Evolutionary conservation across 2,888 invertebrate species (phyloP), one percentile per base, ranked within the genome.

Genomic region (Metopia argyrocephala): DNA sequence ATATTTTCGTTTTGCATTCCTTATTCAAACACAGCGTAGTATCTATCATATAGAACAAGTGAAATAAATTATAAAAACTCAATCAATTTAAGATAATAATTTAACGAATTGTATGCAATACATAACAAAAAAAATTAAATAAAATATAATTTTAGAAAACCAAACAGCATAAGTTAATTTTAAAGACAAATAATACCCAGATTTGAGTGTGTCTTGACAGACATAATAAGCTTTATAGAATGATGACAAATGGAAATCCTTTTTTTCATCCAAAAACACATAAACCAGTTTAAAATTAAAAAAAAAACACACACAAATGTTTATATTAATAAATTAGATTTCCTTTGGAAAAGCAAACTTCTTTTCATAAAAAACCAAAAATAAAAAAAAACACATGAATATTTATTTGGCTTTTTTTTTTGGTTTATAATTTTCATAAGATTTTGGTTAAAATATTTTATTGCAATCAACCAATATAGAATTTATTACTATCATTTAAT

Each of bases 161-260:
- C 56, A 54, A 25, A 18, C 45, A 46, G 23, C 25, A 50, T 25
- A 57, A 69, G 5, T 38, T 38, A 38, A 52, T 48, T 59, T 50
- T 38, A 54, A 66, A 66, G 20, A 56, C 27, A 59, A 57, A 70
- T 18, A 69, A n/a, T 70, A 59, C 61, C 70, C 70, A 70, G 59
- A 69, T 57, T 69, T 69, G 18, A 69, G 46, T 6, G 48, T n/a
- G n/a, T n/a, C n/a, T n/a, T n/a, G n/a, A n/a, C n/a, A n/a, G n/a
- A n/a, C n/a, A n/a, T n/a, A n/a, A n/a, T n/a, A n/a, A n/a, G n/a
- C n/a, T n/a, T n/a, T n/a, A n/a, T n/a, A n/a, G n/a, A n/a, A n/a
- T n/a, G n/a, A n/a, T n/a, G n/a, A n/a, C n/a, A n/a, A n/a, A n/a
- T n/a, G n/a, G n/a, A n/a, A n/a, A n/a, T n/a, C n/a, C n/a, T n/a